Evolutionary conservation across 2,113 vertebrate genomes (phyloP), one percentile per base, ranked within the genome.

Genomic region (Grammomys dolichurus): DNA sequence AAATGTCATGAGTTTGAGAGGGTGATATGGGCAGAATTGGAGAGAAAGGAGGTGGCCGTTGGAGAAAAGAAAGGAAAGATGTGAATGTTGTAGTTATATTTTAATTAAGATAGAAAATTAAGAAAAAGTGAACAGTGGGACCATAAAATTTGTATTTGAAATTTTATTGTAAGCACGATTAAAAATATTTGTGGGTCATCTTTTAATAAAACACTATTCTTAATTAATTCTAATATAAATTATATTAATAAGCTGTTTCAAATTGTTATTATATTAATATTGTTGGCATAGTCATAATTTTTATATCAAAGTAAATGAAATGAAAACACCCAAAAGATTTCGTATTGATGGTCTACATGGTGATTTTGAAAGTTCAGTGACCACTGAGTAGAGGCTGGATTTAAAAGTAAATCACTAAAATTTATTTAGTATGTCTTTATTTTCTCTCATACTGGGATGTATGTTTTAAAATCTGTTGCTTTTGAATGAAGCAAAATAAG

Each of bases 111-210:
- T 82, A 40, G 22, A 80, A 54, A 40, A 82, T 58, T 82, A 60
- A 56, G 77, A 93, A 85, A 96, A 95, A 94, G 24, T 40, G 3
- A 56, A 6, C 7, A 80, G 85, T 65, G 51, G 14, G 73, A 65
- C 24, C 69, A 67, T 26, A 93, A 1, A 81, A 93, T 94, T 93
- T 91, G 17, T 63, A 78, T 63, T 63, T 73, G 54, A 2, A 36
- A 93, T 91, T 96, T 95, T 12, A 77, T 65, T 67, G 1, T 24
- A 89, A 92, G 72, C 65, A 46, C 0, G 69, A 51, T 24, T 75
- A 82, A 95, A 94, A 73, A 84, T 84, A 60, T 84, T 89, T 93
- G 33, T 56, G 72, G 24, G 43, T 28, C 43, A 87, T 95, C 7
- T 65, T 43, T 94, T 91, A 86, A 58, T 77, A 89, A 91, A 89